Conservation (phyloP, 2,888 invertebrate genomes). For the Chloroclystis v-ata region DNA sequence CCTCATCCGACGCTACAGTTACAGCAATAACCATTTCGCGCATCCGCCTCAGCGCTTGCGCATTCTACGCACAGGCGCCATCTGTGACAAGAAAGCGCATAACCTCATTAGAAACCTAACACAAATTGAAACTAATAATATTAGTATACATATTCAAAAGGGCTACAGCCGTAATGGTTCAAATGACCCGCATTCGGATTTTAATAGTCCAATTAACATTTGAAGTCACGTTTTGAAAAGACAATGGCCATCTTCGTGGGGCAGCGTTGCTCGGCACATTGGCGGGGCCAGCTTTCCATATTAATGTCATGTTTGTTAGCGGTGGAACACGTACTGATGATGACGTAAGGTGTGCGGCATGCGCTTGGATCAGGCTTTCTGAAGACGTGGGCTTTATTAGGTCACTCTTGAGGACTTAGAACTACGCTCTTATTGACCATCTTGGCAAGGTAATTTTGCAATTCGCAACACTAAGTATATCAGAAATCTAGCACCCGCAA, state of each 20-base stretch:
- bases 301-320: conserved; percentile 77
- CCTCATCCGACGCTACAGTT: conserved; percentile 60
- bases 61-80: conserved; percentile 65
- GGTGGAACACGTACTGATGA: conserved; percentile 69
- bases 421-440: no score
- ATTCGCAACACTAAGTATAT: no score
- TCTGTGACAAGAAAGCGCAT: conserved; percentile 78
- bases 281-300: conserved; percentile 73
- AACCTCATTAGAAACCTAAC: conserved; percentile 77
- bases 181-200: conserved; percentile 77
- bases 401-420: conserved; percentile 10
- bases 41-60: conserved; percentile 71
- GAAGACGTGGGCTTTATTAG: conserved; percentile 45
- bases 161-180: conserved; percentile 69
- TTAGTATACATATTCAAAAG: conserved; percentile 78
- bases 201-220: conserved; percentile 78
- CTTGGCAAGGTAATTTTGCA: no score
- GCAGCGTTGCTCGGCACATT: conserved; percentile 74
- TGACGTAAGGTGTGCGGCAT: conserved; percentile 68
- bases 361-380: conserved; percentile 48
- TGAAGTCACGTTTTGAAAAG: conserved; percentile 75
- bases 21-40: conserved; percentile 72
- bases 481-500: no score
- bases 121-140: conserved; percentile 76
- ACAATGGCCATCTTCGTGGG: conserved; percentile 77